These are phyloP conservation scores for Willisornis vidua DNA, from an alignment of 2,113 vertebrate genomes.

Conservation along the genomic window DNA sequence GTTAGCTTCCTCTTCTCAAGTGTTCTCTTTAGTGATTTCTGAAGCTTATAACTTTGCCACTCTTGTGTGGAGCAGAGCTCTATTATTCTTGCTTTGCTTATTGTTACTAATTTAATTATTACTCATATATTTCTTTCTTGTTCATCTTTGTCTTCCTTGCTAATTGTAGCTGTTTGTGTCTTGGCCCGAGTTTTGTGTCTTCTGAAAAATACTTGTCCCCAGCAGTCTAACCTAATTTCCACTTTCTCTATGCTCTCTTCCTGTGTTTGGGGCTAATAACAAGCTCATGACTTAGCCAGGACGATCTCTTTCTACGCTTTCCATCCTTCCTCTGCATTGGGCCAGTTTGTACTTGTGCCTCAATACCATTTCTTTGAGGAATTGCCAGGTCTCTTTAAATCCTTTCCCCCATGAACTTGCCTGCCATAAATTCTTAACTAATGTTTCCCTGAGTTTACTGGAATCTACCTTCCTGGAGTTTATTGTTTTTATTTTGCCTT, in stretches of 20 bases:
- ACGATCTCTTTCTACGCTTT: conserved; percentile 29
- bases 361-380: conserved; percentile 60
- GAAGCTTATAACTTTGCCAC: not conserved
- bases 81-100: not conserved
- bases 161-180: conserved; percentile 13
- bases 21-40: not conserved
- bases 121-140: not conserved
- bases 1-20: not conserved
- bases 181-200: not conserved
- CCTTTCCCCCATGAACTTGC: conserved; percentile 17
- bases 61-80: not conserved
- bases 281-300: conserved; percentile 37
- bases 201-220: conserved; percentile 30
- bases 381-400: conserved; percentile 45
- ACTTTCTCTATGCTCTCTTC: conserved; percentile 51
- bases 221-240: conserved; percentile 44
- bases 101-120: not conserved
- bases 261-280: conserved; percentile 47
- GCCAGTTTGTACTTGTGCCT: conserved; percentile 51
- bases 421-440: conserved; percentile 40
- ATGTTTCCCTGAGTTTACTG: not conserved
- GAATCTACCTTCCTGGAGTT: conserved; percentile 12
- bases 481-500: conserved; percentile 13
- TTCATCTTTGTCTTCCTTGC: not conserved
- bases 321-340: conserved; percentile 54